phyloP scores from a whole-genome alignment of 2,888 invertebrate species.

The Proisotoma minuta region DNA sequence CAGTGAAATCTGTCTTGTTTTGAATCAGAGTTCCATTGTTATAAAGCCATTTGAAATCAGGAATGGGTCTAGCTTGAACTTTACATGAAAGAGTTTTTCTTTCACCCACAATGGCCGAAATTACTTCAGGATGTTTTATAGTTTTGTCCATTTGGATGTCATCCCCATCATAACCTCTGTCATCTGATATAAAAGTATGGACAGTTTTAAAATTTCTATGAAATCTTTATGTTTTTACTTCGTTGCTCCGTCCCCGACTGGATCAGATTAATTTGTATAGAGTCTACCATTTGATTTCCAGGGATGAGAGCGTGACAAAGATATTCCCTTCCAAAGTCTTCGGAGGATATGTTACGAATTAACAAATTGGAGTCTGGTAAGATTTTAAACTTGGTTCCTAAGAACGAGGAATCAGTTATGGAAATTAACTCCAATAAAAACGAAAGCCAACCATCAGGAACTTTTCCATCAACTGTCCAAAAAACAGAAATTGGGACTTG shows the following conservation, averaged over 20 bases:
- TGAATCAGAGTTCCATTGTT: constrained; percentile 11
- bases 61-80: constrained; percentile 8
- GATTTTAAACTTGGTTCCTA: constrained; percentile 11
- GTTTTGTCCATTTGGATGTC: too few species aligned
- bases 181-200: too few species aligned
- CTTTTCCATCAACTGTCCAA: constrained; percentile 8
- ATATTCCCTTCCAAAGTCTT: constrained; percentile 12
- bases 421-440: too few species aligned
- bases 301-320: constrained; percentile 1
- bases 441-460: background rate
- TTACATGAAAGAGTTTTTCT: constrained; percentile 2
- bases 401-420: background rate
- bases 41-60: constrained; percentile 8
- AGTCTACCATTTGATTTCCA: background rate
- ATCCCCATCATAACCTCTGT: too few species aligned
- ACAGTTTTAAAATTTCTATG: too few species aligned
- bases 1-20: background rate
- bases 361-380: constrained; percentile 1
- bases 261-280: constrained; percentile 3
- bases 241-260: too few species aligned
- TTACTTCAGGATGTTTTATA: background rate
- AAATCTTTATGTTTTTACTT: too few species aligned
- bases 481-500: background rate
- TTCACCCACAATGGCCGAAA: background rate
- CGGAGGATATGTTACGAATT: constrained; percentile 2